Base-by-base conservation (phyloP, 1,140 invertebrate genomes). In the Cardiocondyla obscurior region DNA sequence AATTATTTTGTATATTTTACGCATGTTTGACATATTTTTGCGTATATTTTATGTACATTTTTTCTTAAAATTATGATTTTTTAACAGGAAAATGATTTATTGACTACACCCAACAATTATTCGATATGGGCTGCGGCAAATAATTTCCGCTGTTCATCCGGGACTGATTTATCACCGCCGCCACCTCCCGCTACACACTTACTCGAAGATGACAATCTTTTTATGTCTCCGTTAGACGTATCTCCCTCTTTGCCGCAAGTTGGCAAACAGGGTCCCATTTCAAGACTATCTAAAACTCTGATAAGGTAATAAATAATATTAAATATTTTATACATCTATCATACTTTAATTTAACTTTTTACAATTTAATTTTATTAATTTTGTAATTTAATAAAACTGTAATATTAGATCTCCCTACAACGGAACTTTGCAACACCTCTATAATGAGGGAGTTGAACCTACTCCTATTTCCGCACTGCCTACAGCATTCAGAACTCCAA, bases 181-280 rank as follows among this genome's bases (percentile, higher is more conserved):
- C 46, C 72, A 8, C 53, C 53, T 3, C 19, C 55, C 2, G 25
- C 39, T 62, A 46, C 72, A 14, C 72, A 64, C 22, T 57, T 96
- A 81, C 95, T 96, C 36, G 96, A 96, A 69, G 97, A 97, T 84
- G 96, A 97, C 89, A 96, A 96, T 87, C 95, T 33, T 7, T 84
- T 84, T 53, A 67, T 81, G 10, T 65, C 82, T 12, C 22, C 67
- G 0, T 53, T 44, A 16, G 51, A 70, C 10, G 8, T 44, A 4
- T 97, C 97, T 92, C 97, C 97, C 14, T 42, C 53, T 16, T 46
- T 76, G 19, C 95, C 96, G 28, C 91, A 96, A 22, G 95, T 96
- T 22, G 97, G 96, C 88, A 97, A 97, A 92, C 97, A 96, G 90
- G 97, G 97, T 14, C 97, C 97, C 0, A 97, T 97, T 83, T 97